These are phyloP conservation scores for Pedetes capensis DNA, from an alignment of 2,113 vertebrate genomes.

Conservation along the genomic window DNA sequence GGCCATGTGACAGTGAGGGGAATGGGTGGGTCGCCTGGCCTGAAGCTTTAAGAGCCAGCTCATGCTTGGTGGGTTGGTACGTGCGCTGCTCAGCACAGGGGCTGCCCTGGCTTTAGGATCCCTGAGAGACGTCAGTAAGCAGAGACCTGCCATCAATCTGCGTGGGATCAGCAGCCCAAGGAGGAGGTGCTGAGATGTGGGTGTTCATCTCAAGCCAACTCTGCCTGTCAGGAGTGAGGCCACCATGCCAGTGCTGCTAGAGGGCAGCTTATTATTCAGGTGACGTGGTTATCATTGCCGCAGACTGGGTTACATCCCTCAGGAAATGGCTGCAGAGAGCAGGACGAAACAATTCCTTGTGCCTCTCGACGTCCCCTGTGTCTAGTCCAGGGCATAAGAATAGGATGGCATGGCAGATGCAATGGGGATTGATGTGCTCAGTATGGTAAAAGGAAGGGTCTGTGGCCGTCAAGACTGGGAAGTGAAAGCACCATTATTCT, in stretches of 20 bases:
- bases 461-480: neutral
- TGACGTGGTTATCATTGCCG: neutral
- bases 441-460: rapidly evolving
- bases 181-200: too few relatives aligned
- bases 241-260: neutral
- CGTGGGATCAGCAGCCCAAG: neutral
- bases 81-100: neutral
- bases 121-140: neutral
- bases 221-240: neutral
- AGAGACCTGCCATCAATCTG: neutral
- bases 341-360: neutral
- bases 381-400: rapidly evolving
- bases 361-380: rapidly evolving
- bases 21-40: neutral
- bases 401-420: rapidly evolving
- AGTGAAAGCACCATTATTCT: neutral
- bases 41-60: neutral
- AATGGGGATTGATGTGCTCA: neutral
- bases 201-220: neutral
- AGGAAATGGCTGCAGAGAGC: neutral
- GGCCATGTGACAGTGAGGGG: neutral
- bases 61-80: neutral
- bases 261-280: rapidly evolving
- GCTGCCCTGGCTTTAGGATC: neutral
- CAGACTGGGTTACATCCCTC: neutral